Percentiles rank a stretch among this genome's conserved stretches.
These are phyloP conservation scores for Troides helena DNA, from an alignment of 2,888 invertebrate species.

Conservation along the genomic window DNA sequence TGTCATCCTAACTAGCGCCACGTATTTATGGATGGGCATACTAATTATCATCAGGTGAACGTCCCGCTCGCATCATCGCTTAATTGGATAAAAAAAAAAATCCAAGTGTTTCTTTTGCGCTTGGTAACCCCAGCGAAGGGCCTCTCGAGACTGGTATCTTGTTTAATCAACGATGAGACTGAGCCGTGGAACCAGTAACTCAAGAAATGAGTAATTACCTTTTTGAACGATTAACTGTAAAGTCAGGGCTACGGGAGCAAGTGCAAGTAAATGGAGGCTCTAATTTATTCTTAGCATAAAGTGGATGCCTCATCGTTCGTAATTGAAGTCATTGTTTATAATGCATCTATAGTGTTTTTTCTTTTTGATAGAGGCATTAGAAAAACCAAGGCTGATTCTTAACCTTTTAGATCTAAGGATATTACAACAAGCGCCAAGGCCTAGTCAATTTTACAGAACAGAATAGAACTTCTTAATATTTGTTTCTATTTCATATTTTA, in stretches of 20 bases:
- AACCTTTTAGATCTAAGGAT: too few species aligned
- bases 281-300: constrained; percentile 3
- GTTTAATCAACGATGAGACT: constrained; percentile 28
- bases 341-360: neutral
- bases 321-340: neutral
- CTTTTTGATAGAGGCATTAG: neutral
- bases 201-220: constrained; percentile 30
- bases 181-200: constrained; percentile 29
- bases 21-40: too few species aligned
- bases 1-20: too few species aligned
- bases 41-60: too few species aligned
- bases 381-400: neutral
- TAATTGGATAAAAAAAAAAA: too few species aligned
- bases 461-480: too few species aligned
- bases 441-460: too few species aligned
- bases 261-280: constrained; percentile 17
- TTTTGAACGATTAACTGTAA: constrained; percentile 29
- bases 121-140: constrained; percentile 21
- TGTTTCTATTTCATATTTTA: too few species aligned
- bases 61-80: too few species aligned
- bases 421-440: too few species aligned
- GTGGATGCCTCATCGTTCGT: neutral
- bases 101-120: neutral
- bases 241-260: constrained; percentile 11
- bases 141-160: constrained; percentile 19